These are phyloP conservation scores for Callorhinus ursinus DNA, from an alignment of 2,113 vertebrate species.

Conservation along the genomic window DNA sequence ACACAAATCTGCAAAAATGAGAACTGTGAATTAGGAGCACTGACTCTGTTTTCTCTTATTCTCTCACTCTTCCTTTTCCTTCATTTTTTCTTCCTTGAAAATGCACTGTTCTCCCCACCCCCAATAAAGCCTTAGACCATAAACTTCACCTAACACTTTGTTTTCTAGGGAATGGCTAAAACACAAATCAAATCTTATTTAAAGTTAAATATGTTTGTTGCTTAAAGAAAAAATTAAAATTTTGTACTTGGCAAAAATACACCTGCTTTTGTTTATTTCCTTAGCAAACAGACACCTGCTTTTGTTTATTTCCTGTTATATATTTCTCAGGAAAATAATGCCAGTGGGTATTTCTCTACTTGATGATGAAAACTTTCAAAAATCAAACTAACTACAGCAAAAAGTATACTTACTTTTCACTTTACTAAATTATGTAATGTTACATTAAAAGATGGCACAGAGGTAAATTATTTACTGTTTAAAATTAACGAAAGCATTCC, in stretches of 20 bases:
- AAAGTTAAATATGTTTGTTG: not conserved
- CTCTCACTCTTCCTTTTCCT: not conserved
- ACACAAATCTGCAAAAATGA: not conserved
- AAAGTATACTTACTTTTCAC: not conserved
- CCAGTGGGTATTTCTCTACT: not conserved
- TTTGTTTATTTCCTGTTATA: not conserved
- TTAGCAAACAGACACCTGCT: not conserved
- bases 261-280: not conserved
- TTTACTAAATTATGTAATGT: conserved; percentile 9
- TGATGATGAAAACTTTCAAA: not conserved
- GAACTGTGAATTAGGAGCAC: not conserved
- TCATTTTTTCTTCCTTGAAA: not conserved
- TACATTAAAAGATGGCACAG: not conserved
- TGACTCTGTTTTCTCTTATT: not conserved
- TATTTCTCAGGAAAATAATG: conserved; percentile 15
- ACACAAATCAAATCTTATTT: conserved; percentile 5
- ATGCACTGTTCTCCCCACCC: not conserved
- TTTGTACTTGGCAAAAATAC: not conserved
- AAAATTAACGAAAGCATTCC: conserved; percentile 45
- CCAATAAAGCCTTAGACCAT: not conserved
- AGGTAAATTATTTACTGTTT: conserved; percentile 23
- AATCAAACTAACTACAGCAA: not conserved
- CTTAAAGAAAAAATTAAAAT: conserved; percentile 14
- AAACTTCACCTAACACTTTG: not conserved
- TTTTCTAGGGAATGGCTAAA: not conserved